Conservation (phyloP, 2,113 vertebrate species). For the Hemibagrus wyckioides region DNA sequence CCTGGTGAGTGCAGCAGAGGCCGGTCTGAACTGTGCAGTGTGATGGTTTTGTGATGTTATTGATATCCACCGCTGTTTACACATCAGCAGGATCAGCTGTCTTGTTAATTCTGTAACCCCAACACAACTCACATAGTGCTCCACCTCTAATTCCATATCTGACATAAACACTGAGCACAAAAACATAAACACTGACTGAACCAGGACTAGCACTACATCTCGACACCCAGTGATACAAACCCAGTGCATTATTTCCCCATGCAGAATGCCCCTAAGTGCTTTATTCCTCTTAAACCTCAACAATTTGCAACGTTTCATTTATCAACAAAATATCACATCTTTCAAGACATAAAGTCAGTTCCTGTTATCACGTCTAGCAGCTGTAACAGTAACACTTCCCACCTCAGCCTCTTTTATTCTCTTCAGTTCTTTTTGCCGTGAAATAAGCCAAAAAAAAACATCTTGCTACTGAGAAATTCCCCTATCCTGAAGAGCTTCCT, state of each 20-base stretch:
- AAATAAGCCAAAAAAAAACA: background rate
- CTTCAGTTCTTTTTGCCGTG: background rate
- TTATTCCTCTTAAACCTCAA: background rate
- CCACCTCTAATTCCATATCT: background rate
- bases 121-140: background rate
- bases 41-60: background rate
- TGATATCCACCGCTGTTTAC: background rate
- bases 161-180: background rate
- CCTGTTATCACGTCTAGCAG: background rate
- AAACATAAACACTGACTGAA: background rate
- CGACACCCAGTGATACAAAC: background rate
- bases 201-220: background rate
- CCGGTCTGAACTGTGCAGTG: background rate
- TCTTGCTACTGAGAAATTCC: background rate
- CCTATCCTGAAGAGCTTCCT: background rate
- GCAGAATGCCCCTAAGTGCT: background rate
- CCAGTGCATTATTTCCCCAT: background rate
- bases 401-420: background rate
- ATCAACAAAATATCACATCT: background rate
- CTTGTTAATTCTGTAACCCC: background rate
- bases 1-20: slow-evolving; percentile 82
- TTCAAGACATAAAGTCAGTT: background rate
- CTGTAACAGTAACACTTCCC: background rate
- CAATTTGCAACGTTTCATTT: background rate
- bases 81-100: background rate